phyloP scores from a whole-genome alignment of 2,888 invertebrate species.

The Chironomus tentans region DNA sequence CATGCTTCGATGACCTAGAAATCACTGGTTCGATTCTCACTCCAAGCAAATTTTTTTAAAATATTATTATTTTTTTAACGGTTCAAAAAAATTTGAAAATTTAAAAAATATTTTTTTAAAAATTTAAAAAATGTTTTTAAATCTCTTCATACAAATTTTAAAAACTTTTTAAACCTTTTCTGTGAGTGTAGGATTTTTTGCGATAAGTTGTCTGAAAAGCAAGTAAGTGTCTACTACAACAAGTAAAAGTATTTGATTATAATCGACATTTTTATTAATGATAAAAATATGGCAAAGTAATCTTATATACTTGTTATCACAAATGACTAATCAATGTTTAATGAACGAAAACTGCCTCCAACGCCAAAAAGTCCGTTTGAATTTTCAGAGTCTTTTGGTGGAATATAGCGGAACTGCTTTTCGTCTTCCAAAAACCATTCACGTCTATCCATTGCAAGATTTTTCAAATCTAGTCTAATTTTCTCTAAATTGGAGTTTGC shows the following conservation, averaged over 20 bases:
- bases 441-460: slow-evolving; percentile 37
- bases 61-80: too few relatives aligned
- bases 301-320: background rate
- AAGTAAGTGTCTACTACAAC: background rate
- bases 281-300: background rate
- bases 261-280: too few relatives aligned
- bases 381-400: slow-evolving; percentile 37
- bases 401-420: slow-evolving; percentile 32
- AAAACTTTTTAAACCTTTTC: too few relatives aligned
- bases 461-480: slow-evolving; percentile 37
- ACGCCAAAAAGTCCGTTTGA: slow-evolving; percentile 6
- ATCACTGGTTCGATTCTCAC: too few relatives aligned
- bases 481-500: slow-evolving; percentile 38
- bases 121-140: too few relatives aligned
- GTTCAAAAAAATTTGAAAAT: too few relatives aligned
- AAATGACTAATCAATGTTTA: slow-evolving; percentile 14
- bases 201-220: too few relatives aligned
- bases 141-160: too few relatives aligned
- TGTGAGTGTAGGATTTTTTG: too few relatives aligned
- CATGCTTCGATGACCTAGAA: too few relatives aligned
- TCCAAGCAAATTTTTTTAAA: too few relatives aligned
- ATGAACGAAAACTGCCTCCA: slow-evolving; percentile 12
- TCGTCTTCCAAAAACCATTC: slow-evolving; percentile 40
- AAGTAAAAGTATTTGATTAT: background rate
- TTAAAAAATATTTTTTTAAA: too few relatives aligned